Conservation (phyloP, 2,888 invertebrate species). For the Dioctria rufipes region DNA sequence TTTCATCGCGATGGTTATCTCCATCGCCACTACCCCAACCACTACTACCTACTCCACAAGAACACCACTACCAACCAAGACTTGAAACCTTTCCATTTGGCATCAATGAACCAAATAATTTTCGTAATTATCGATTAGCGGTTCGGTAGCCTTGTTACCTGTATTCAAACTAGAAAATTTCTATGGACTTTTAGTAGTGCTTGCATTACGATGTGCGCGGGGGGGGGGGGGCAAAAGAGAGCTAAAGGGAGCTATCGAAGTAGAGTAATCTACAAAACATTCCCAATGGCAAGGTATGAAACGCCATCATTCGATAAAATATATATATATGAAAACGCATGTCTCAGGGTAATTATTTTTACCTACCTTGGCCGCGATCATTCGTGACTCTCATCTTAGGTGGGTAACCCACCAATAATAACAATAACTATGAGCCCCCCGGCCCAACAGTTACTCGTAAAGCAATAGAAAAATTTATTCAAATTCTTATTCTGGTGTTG, state of each 20-base stretch:
- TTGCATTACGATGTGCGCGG: background rate
- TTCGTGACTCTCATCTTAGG: conserved; percentile 29
- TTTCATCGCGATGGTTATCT: conserved; percentile 25
- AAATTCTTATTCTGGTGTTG: conserved; percentile 29
- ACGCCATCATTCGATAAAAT: conserved; percentile 9
- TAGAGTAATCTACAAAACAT: conserved; percentile 18
- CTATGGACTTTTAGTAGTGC: too few relatives aligned
- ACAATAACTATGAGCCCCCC: conserved; percentile 2
- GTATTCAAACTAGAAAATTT: conserved; percentile 15
- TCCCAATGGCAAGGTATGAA: conserved; percentile 42
- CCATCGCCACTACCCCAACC: background rate
- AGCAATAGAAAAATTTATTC: conserved; percentile 35
- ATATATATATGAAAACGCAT: conserved; percentile 28
- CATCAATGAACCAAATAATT: conserved; percentile 51
- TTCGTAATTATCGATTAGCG: conserved; percentile 53
- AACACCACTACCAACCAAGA: background rate
- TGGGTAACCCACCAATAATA: conserved; percentile 31
- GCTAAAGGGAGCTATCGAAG: background rate
- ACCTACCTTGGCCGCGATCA: conserved; percentile 44
- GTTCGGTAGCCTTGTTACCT: conserved; percentile 54
- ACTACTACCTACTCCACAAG: background rate
- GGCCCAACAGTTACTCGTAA: conserved; percentile 13
- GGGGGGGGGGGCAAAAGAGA: background rate
- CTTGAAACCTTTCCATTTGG: conserved; percentile 17
- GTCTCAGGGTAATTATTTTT: conserved; percentile 37